A percentile compares a stretch with the other conserved stretches of the same genome.
Evolutionary conservation across 1,140 invertebrate species (phyloP).

Genomic region (Lordiphosa collinella): DNA sequence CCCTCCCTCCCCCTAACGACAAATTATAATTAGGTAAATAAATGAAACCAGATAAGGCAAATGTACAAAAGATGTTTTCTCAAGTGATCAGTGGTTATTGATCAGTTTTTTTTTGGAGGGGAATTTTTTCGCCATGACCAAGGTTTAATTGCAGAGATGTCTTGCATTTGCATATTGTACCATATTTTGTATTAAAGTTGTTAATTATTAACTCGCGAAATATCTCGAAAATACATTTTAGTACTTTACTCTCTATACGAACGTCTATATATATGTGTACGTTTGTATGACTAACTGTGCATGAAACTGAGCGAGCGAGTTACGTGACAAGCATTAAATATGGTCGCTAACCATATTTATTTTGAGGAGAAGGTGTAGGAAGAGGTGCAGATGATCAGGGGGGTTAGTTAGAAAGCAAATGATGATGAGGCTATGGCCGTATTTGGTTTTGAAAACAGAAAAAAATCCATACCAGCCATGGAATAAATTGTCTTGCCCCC

Average conservation of each 20-base stretch:
- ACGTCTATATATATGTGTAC: slow-evolving; percentile 1
- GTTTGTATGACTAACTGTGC: slow-evolving; percentile 60
- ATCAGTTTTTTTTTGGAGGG: slow-evolving; percentile 8
- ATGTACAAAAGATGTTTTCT: slow-evolving; percentile 30
- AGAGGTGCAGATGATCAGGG: slow-evolving; percentile 1
- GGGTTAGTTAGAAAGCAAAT: slow-evolving; percentile 56
- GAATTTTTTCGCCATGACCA: slow-evolving; percentile 14
- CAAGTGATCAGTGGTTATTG: not conserved
- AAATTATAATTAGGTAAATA: slow-evolving; percentile 41
- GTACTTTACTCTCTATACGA: not conserved
- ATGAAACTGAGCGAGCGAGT: slow-evolving; percentile 52
- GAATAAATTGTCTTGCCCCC: slow-evolving; percentile 28
- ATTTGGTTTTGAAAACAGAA: slow-evolving; percentile 43
- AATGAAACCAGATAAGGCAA: slow-evolving; percentile 8
- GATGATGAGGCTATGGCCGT: slow-evolving; percentile 51
- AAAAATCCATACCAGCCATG: slow-evolving; percentile 29
- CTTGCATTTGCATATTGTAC: slow-evolving; percentile 1
- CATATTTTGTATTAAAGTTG: slow-evolving; percentile 14
- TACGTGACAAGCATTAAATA: slow-evolving; percentile 65
- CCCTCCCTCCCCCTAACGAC: not conserved
- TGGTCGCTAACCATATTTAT: slow-evolving; percentile 25
- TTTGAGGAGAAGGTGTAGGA: not conserved
- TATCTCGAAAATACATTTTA: not conserved
- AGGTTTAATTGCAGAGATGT: not conserved
- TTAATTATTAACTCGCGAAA: slow-evolving; percentile 2